phyloP scores from a whole-genome alignment of 2,888 invertebrate species.

The Noctua comes region DNA sequence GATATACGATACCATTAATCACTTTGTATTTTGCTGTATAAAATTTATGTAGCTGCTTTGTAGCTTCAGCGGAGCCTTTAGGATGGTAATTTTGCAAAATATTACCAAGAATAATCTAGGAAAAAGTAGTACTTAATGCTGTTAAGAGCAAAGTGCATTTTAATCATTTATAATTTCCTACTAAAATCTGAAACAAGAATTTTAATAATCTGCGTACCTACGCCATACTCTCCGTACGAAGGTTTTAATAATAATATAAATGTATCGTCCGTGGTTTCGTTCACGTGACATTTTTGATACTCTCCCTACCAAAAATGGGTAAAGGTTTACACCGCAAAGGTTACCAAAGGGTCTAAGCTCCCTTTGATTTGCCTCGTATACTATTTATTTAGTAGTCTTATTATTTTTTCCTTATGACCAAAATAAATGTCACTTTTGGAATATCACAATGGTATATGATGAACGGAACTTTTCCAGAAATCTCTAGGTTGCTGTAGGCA shows the following conservation, averaged over 20 bases:
- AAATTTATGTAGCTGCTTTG: constrained; percentile 67
- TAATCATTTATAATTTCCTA: background rate
- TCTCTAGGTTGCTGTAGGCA: background rate
- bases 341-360: constrained; percentile 52
- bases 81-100: constrained; percentile 28
- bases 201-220: constrained; percentile 22
- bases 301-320: constrained; percentile 46
- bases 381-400: constrained; percentile 33
- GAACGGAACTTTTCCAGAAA: background rate
- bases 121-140: background rate
- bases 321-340: constrained; percentile 59
- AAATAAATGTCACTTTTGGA: constrained; percentile 9
- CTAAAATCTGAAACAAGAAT: constrained; percentile 16
- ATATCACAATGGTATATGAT: background rate
- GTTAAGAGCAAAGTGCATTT: background rate
- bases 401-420: constrained; percentile 10
- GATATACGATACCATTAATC: constrained; percentile 87
- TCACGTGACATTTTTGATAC: constrained; percentile 55
- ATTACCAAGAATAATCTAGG: background rate
- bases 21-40: constrained; percentile 77
- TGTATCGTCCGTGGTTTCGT: constrained; percentile 47
- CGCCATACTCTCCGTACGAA: constrained; percentile 11
- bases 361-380: constrained; percentile 48
- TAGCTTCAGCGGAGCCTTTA: constrained; percentile 29
- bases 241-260: constrained; percentile 56